Evolutionary conservation across 2,888 invertebrate genomes (phyloP).

Genomic region (Xanthostigma xanthostigma): DNA sequence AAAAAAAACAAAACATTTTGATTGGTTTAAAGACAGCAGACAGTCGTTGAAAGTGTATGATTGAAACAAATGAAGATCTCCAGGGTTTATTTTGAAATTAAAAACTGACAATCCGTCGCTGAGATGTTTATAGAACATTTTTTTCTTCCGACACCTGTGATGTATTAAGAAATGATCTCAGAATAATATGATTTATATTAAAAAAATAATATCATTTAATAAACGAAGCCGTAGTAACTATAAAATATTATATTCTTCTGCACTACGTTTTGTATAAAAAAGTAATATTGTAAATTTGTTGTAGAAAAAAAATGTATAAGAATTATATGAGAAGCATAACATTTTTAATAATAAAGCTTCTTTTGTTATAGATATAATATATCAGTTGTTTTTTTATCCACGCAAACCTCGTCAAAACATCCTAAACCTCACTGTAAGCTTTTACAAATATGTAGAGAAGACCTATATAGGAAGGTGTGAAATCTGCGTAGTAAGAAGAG

Average conservation of each 20-base stretch:
- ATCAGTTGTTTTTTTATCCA: too few species aligned
- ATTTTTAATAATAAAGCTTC: neutral
- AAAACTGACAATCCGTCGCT: too few species aligned
- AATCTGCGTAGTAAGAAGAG: too few species aligned
- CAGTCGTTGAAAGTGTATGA: too few species aligned
- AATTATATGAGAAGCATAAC: neutral
- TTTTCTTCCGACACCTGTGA: neutral
- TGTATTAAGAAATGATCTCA: neutral
- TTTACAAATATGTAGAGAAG: too few species aligned
- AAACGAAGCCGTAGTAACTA: neutral
- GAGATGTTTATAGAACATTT: neutral
- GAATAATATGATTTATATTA: neutral
- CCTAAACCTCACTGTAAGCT: too few species aligned
- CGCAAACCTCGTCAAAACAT: too few species aligned
- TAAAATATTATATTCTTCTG: neutral
- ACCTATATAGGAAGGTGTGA: too few species aligned
- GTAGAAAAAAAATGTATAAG: neutral
- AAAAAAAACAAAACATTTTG: too few species aligned
- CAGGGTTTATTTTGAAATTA: too few species aligned
- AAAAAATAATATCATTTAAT: neutral
- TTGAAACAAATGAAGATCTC: too few species aligned
- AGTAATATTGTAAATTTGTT: neutral
- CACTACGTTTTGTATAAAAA: neutral
- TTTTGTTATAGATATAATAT: neutral
- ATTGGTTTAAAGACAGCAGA: too few species aligned